These are phyloP conservation scores for Automeris io DNA, from an alignment of 2,888 invertebrate species.

Conservation along the genomic window DNA sequence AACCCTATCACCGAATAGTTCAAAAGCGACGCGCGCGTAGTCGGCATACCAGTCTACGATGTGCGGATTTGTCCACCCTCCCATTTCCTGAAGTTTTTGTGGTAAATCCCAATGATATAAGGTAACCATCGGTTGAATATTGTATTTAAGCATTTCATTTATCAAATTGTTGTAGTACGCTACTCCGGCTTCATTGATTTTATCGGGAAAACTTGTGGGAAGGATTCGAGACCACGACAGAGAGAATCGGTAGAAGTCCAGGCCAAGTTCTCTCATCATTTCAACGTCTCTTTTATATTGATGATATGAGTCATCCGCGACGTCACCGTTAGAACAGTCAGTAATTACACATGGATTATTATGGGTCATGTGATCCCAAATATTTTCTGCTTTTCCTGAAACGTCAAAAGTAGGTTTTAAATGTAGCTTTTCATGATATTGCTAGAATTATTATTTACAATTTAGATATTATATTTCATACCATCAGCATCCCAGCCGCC, in stretches of 20 bases:
- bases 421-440: too few species aligned
- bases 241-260: conserved; percentile 73
- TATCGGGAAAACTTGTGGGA: conserved; percentile 70
- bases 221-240: conserved; percentile 79
- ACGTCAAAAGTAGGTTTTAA: conserved; percentile 2
- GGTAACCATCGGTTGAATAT: conserved; percentile 77
- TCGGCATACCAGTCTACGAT: conserved; percentile 58
- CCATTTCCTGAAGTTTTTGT: conserved; percentile 62
- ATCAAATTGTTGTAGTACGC: conserved; percentile 58
- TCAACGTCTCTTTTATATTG: conserved; percentile 72
- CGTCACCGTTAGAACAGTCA: conserved; percentile 74
- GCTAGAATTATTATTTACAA: background rate
- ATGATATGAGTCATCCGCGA: conserved; percentile 77
- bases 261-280: conserved; percentile 54
- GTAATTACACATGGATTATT: conserved; percentile 53
- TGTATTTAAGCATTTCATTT: conserved; percentile 70
- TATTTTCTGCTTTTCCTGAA: conserved; percentile 72
- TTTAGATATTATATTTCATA: conserved; percentile 18
- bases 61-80: conserved; percentile 66
- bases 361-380: conserved; percentile 79
- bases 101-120: conserved; percentile 73
- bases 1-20: conserved; percentile 60
- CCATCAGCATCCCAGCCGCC: conserved; percentile 70
- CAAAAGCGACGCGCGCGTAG: conserved; percentile 54
- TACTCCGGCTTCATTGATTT: conserved; percentile 66